These are phyloP conservation scores for Mionectes macconnelli DNA, from an alignment of 2,113 vertebrate genomes.

Conservation along the genomic window DNA sequence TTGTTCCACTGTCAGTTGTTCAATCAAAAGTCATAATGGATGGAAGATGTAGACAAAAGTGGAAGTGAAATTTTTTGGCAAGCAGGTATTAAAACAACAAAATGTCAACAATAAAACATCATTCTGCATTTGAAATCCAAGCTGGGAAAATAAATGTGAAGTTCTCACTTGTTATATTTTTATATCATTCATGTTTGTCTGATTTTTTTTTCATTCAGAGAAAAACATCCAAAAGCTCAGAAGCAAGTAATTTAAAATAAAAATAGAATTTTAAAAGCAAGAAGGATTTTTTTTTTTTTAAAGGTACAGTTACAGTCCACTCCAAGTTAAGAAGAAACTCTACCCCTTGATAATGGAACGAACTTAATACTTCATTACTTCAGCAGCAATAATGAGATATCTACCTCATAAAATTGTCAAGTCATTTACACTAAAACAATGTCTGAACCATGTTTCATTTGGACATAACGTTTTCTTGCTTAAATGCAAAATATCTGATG, in stretches of 20 bases:
- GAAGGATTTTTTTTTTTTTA: not conserved
- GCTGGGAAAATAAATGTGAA: not conserved
- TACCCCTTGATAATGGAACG: not conserved
- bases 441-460: not conserved
- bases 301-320: not conserved
- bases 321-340: not conserved
- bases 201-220: not conserved
- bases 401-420: not conserved
- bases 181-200: not conserved
- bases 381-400: not conserved
- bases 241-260: not conserved
- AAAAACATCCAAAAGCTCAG: not conserved
- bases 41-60: not conserved
- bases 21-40: not conserved
- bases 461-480: not conserved
- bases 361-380: not conserved
- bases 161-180: not conserved
- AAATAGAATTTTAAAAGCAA: not conserved
- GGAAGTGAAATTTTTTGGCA: not conserved
- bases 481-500: not conserved
- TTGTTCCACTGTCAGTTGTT: not conserved
- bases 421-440: not conserved
- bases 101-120: not conserved
- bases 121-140: not conserved
- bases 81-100: conserved; percentile 28